Evolutionary conservation across 2,113 vertebrate genomes (phyloP), one percentile per base, ranked within the genome.

Genomic region (Fulica atra): DNA sequence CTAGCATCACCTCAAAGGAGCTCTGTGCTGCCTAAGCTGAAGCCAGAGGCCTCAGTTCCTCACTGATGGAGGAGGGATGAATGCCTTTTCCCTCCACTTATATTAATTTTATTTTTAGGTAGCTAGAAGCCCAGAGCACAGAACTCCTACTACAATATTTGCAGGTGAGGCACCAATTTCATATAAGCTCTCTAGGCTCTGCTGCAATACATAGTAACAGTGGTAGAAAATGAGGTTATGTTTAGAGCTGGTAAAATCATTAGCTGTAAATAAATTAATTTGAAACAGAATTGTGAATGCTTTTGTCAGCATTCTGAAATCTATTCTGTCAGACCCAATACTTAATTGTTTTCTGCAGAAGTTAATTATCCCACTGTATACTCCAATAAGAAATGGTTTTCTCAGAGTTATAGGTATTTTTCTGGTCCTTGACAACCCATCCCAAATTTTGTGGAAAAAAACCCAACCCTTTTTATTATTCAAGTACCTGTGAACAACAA

Each of bases 181-280:
- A 86, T 18, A 4, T 33, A 65, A 76, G 19, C 21, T 81, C 29
- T 86, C 24, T 53, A 74, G 36, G 64, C 25, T 88, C 51, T 73
- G 68, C 57, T 81, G 36, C 60, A 80, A 46, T 60, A 54, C 21
- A 81, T 76, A 89, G 53, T 65, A 91, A 61, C 26, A 71, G 48
- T 25, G 51, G 73, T 48, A 70, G 40, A 64, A 82, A 29, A 77
- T 53, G 53, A 91, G 18, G 57, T 87, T 56, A 51, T 21, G 20
- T 86, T 83, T 40, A 90, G 79, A 81, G 57, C 29, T 83, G 82
- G 76, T 86, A 90, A 94, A 93, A 94, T 64, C 51, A 73, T 76
- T 76, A 92, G 73, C 25, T 0, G 3, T 40, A 89, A 87, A 92
- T 57, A 84, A 87, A 88, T 68, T 64, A 53, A 83, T 74, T 71